Base-by-base conservation (phyloP, 2,888 invertebrate genomes). In the Drosophila parthenogenetica region DNA sequence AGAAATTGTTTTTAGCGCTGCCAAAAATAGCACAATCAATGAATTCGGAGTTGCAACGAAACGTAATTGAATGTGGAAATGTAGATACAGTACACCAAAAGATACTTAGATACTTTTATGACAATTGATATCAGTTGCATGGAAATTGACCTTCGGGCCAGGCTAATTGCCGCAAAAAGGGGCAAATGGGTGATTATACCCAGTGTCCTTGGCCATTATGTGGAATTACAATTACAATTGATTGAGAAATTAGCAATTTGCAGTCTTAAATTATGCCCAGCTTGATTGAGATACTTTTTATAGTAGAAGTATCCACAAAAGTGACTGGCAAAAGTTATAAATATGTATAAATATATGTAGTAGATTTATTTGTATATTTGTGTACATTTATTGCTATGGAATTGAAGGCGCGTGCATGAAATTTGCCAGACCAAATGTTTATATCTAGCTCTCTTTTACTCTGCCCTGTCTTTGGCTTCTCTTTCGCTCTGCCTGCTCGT, bases 171-270 rank as follows among this genome's bases (percentile, higher is more conserved):
- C 53, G 51, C 37, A 35, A 35, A 29, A 35, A 37, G 50, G 51
- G 55, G 48, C 46, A 54, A 58, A 65, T 80, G 48, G 54, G 66
- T 71, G 67, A 83, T 79, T 79, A 73, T 37, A 22, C 35, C 14
- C 69, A 69, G 63, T 79, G 85, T 78, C 76, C 81, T 78, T 69
- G 67, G 67, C 17, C 51, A 59, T 54, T 32, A 43, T 19, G 25
- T 60, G 45, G 35, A 53, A 22, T 13, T 60, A 63, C 61, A 53
- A 22, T 13, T 60, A 65, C 58, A 87, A 85, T 81, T 85, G 79
- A 81, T 87, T 71, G 73, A 53, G 79, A 79, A 85, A 87, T 85
- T 79, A 77, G 80, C 69, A 71, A 37, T 68, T 79, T 67, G 40
- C 25, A 35, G 54, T 7, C 25, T 17, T 46, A 67, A 74, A 73